A percentile compares a stretch with the other conserved stretches of the same genome.
Conservation (phyloP, 92 coral and sea anemone species). For the Phenganax marumi region DNA sequence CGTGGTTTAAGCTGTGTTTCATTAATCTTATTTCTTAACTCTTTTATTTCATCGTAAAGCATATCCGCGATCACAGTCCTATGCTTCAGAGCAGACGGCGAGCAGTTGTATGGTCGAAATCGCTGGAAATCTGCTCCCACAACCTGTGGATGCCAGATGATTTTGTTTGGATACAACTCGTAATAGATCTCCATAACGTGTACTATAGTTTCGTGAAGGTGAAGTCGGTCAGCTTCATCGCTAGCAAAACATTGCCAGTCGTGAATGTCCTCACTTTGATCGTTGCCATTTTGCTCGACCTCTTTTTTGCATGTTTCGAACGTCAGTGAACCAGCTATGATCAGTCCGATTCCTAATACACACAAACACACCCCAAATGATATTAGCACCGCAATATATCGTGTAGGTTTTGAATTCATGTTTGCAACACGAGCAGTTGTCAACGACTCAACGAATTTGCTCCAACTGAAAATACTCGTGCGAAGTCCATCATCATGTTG, state of each 20-base stretch:
- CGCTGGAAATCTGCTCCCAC: slow-evolving; percentile 45
- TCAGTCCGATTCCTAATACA: slow-evolving; percentile 66
- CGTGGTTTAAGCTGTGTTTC: slow-evolving; percentile 69
- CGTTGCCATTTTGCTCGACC: not conserved
- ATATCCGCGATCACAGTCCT: slow-evolving; percentile 69
- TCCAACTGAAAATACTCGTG: not conserved
- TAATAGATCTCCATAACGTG: slow-evolving; percentile 70
- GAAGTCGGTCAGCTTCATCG: slow-evolving; percentile 69
- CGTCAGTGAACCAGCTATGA: slow-evolving; percentile 53
- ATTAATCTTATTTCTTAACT: slow-evolving; percentile 39
- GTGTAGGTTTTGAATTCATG: not conserved
- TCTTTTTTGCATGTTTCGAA: slow-evolving; percentile 6
- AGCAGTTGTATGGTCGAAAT: slow-evolving; percentile 90
- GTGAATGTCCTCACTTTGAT: not conserved
- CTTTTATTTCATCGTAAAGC: slow-evolving; percentile 51
- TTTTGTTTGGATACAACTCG: slow-evolving; percentile 71
- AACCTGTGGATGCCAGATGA: slow-evolving; percentile 66
- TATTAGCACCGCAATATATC: slow-evolving; percentile 32
- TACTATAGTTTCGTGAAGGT: slow-evolving; percentile 59
- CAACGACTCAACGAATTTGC: not conserved
- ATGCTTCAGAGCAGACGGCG: slow-evolving; percentile 70
- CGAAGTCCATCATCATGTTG: not conserved
- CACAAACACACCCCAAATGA: slow-evolving; percentile 52
- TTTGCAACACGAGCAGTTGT: not conserved
- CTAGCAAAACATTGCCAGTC: slow-evolving; percentile 23